Evolutionary conservation across 2,888 invertebrate species (phyloP).

Genomic region (Melinaea menophilus): DNA sequence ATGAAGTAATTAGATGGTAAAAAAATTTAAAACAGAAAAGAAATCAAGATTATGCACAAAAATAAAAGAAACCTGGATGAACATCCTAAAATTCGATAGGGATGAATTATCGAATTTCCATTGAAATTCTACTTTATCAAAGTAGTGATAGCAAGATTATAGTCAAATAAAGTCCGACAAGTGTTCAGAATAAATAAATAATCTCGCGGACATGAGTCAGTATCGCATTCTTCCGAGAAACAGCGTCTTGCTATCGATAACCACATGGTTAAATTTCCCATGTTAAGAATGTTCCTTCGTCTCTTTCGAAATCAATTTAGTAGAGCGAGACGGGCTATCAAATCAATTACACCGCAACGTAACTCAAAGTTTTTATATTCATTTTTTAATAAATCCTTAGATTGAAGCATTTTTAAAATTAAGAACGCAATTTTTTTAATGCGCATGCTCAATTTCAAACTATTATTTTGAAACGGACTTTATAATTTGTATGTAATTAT

Average conservation of each 20-base stretch:
- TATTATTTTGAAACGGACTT: too few relatives aligned
- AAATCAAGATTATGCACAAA: too few relatives aligned
- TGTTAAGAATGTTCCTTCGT: conserved; percentile 20
- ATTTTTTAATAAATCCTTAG: conserved; percentile 11
- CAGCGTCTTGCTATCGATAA: conserved; percentile 19
- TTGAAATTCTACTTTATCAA: neutral
- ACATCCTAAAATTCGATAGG: too few relatives aligned
- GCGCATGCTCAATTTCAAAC: too few relatives aligned
- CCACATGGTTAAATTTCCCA: conserved; percentile 27
- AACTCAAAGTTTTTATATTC: conserved; percentile 21
- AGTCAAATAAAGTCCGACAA: conserved; percentile 1
- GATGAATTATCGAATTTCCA: too few relatives aligned
- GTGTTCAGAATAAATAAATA: conserved; percentile 13
- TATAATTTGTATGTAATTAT: too few relatives aligned
- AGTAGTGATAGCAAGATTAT: conserved; percentile 1
- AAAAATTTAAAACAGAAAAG: too few relatives aligned
- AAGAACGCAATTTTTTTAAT: too few relatives aligned
- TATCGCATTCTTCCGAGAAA: conserved; percentile 25
- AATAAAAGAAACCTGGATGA: too few relatives aligned
- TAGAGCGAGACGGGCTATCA: conserved; percentile 19
- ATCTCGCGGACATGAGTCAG: conserved; percentile 20
- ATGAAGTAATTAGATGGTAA: too few relatives aligned
- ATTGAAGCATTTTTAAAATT: too few relatives aligned
- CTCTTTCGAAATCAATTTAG: conserved; percentile 16
- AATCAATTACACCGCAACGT: conserved; percentile 26